These are phyloP conservation scores for Eubasilissa regina DNA, from an alignment of 1,140 invertebrate species.

Conservation along the genomic window DNA sequence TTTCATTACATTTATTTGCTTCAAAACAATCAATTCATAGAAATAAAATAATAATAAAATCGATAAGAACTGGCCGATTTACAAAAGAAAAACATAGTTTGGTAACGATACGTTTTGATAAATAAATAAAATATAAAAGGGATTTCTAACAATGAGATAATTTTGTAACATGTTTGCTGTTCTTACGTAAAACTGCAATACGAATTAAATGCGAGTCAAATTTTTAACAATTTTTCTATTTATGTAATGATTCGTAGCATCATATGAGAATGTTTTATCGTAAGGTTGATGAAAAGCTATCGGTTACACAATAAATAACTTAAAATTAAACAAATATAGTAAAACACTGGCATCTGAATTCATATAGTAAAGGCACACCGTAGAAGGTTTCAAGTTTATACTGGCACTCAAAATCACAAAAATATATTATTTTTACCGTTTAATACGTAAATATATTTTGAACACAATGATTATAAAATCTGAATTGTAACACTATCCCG, in stretches of 20 bases:
- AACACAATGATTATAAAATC: neutral
- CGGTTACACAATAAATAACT: constrained; percentile 12
- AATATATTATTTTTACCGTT: neutral
- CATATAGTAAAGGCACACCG: constrained; percentile 8
- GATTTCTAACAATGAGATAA: neutral
- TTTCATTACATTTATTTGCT: constrained; percentile 15
- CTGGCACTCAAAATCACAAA: constrained; percentile 58
- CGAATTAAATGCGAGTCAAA: neutral
- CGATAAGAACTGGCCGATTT: constrained; percentile 53
- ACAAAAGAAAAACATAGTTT: constrained; percentile 35
- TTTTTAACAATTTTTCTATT: neutral
- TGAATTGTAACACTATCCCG: constrained; percentile 62
- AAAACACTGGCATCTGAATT: constrained; percentile 37
- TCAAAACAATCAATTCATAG: constrained; percentile 14
- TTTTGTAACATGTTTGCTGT: neutral
- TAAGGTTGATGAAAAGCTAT: too few species aligned
- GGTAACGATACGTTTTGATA: constrained; percentile 51
- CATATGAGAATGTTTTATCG: too few species aligned
- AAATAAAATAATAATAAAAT: constrained; percentile 26
- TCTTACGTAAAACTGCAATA: neutral
- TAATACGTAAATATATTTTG: neutral
- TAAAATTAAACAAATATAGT: neutral
- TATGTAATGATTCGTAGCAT: neutral
- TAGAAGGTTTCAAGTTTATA: constrained; percentile 23
- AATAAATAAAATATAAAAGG: constrained; percentile 19